Evolutionary conservation across 1,140 invertebrate species (phyloP).

Genomic region (Zeugodacus cucurbitae): DNA sequence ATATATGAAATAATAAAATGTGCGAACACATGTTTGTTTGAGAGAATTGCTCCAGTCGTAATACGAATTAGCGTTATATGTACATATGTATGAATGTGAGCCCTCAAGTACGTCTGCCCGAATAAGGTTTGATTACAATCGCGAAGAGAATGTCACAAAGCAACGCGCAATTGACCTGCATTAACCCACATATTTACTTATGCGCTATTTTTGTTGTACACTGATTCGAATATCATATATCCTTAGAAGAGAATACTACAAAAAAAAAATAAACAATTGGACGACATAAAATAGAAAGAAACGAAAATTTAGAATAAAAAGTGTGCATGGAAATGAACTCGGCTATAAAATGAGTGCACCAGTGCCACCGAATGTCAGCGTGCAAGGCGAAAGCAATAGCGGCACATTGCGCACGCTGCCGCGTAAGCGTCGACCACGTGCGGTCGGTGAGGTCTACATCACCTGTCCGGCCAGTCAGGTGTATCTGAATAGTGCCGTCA

Average conservation of each 20-base stretch:
- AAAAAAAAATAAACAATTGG: not conserved
- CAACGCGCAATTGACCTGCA: not conserved
- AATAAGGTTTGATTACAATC: not conserved
- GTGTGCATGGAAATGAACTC: constrained; percentile 13
- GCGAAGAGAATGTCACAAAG: not conserved
- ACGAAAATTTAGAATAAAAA: not conserved
- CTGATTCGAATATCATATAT: not conserved
- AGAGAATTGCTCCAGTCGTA: too few species aligned
- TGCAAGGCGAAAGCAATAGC: constrained; percentile 40
- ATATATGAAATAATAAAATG: too few species aligned
- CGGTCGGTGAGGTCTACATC: constrained; percentile 61
- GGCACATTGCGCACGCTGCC: constrained; percentile 53
- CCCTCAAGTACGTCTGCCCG: not conserved
- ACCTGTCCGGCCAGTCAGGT: constrained; percentile 56
- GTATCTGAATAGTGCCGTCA: constrained; percentile 55
- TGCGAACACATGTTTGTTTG: not conserved
- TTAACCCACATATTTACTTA: not conserved
- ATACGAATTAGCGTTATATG: not conserved
- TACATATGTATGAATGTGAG: not conserved
- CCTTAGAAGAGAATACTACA: not conserved
- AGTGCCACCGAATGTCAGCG: not conserved
- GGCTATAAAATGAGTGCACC: constrained; percentile 21
- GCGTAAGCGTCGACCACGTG: constrained; percentile 60
- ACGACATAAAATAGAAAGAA: not conserved
- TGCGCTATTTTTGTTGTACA: not conserved